Evolutionary conservation across 2,888 invertebrate species (phyloP).

Genomic region (Andrena chrysosceles): DNA sequence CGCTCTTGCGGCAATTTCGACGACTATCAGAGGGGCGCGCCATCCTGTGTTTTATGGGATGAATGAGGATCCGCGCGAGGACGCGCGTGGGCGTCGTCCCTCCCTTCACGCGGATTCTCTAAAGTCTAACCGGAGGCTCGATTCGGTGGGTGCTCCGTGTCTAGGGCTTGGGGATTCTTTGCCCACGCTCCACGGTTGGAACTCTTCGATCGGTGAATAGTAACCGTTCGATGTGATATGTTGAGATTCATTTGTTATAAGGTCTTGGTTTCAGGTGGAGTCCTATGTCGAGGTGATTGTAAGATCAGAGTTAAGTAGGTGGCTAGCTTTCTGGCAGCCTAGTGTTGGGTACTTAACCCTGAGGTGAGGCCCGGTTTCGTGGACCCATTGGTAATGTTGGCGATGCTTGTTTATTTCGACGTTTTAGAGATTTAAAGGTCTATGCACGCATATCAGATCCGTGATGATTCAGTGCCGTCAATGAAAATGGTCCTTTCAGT

Average conservation of each 20-base stretch:
- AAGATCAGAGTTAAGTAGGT: too few species aligned
- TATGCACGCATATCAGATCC: too few species aligned
- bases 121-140: not conserved
- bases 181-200: not conserved
- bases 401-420: too few species aligned
- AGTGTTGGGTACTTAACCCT: too few species aligned
- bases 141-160: conserved; percentile 14
- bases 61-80: conserved; percentile 45
- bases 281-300: too few species aligned
- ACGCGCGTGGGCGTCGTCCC: conserved; percentile 28
- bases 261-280: not conserved
- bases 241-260: not conserved
- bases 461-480: too few species aligned
- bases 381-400: too few species aligned
- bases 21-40: conserved; percentile 42
- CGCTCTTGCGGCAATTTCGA: conserved; percentile 61
- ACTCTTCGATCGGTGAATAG: conserved; percentile 32
- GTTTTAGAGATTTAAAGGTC: too few species aligned
- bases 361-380: too few species aligned
- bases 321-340: too few species aligned
- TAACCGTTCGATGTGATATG: not conserved
- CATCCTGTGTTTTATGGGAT: conserved; percentile 57
- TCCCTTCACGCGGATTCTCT: not conserved
- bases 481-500: too few species aligned
- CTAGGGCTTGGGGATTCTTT: conserved; percentile 14